A percentile compares a stretch with the other conserved stretches of the same genome.
phyloP scores from a whole-genome alignment of 92 coral and sea anemone species.

The Nematostella vectensis region DNA sequence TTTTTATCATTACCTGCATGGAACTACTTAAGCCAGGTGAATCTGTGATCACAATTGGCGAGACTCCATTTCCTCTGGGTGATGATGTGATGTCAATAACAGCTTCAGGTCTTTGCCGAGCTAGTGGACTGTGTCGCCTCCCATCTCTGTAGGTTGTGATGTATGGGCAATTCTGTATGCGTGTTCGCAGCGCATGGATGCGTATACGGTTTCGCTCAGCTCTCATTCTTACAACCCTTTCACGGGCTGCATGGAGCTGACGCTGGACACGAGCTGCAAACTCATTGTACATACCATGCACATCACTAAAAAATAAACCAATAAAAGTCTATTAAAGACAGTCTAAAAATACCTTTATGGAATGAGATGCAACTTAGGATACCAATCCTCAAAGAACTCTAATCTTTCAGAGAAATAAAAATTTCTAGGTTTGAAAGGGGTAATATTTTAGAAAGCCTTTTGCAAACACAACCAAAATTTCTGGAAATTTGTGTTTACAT shows the following conservation, averaged over 20 bases:
- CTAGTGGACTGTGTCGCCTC: slow-evolving; percentile 6
- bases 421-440: too few species aligned
- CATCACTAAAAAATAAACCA: slow-evolving; percentile 6
- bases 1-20: too few species aligned
- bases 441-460: too few species aligned
- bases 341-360: neutral
- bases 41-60: slow-evolving; percentile 20
- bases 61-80: slow-evolving; percentile 2
- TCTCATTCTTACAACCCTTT: slow-evolving; percentile 26
- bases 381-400: too few species aligned
- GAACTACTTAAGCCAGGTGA: slow-evolving; percentile 4
- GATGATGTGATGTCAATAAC: slow-evolving; percentile 5
- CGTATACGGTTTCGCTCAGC: slow-evolving; percentile 24
- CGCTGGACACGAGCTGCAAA: slow-evolving; percentile 39
- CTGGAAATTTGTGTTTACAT: too few species aligned
- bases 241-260: slow-evolving; percentile 29
- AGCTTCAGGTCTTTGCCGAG: slow-evolving; percentile 19
- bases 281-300: slow-evolving; percentile 25
- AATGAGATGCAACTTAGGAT: neutral
- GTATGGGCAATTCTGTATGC: slow-evolving; percentile 38
- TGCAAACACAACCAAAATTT: too few species aligned
- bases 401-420: too few species aligned
- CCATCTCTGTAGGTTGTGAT: slow-evolving; percentile 21
- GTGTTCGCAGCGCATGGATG: slow-evolving; percentile 23
- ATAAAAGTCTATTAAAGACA: neutral